Percentiles rank a stretch among this genome's conserved stretches.
Evolutionary conservation across 1,140 invertebrate genomes (phyloP).

Genomic region (Zaprionus ornatus): DNA sequence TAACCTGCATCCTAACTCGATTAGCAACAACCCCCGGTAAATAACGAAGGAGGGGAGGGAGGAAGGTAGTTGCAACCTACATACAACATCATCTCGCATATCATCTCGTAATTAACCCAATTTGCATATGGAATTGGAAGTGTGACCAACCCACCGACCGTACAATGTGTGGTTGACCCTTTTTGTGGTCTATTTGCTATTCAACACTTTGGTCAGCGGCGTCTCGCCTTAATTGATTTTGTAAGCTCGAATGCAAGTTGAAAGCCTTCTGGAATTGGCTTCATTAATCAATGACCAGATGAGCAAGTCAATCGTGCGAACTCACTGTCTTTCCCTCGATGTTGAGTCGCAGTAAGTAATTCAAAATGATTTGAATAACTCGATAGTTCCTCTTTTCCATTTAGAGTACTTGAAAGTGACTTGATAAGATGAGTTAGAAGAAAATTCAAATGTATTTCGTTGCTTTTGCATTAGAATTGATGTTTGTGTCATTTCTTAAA

Average conservation of each 20-base stretch:
- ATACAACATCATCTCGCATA: constrained; percentile 5
- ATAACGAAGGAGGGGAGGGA: not conserved
- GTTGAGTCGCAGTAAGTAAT: not conserved
- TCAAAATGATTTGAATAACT: not conserved
- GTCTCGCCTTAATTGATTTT: constrained; percentile 12
- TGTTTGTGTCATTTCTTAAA: too few species aligned
- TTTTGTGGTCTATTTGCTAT: constrained; percentile 7
- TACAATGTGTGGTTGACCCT: constrained; percentile 18
- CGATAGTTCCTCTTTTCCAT: not conserved
- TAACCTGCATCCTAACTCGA: constrained; percentile 27
- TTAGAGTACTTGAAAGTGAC: not conserved
- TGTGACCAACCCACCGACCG: constrained; percentile 3
- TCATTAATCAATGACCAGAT: not conserved
- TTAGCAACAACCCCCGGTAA: constrained; percentile 32
- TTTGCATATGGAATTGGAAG: constrained; percentile 53
- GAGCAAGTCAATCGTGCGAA: not conserved
- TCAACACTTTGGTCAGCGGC: constrained; percentile 1
- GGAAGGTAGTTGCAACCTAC: not conserved
- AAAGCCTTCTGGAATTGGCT: not conserved
- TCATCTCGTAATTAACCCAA: constrained; percentile 48
- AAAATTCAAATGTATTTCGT: too few species aligned
- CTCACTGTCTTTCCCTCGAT: not conserved
- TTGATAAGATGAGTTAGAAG: too few species aligned
- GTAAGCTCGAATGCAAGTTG: not conserved
- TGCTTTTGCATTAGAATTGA: too few species aligned